These are phyloP conservation scores for Caradrina kadenii DNA, from an alignment of 2,888 invertebrate species.

Conservation along the genomic window DNA sequence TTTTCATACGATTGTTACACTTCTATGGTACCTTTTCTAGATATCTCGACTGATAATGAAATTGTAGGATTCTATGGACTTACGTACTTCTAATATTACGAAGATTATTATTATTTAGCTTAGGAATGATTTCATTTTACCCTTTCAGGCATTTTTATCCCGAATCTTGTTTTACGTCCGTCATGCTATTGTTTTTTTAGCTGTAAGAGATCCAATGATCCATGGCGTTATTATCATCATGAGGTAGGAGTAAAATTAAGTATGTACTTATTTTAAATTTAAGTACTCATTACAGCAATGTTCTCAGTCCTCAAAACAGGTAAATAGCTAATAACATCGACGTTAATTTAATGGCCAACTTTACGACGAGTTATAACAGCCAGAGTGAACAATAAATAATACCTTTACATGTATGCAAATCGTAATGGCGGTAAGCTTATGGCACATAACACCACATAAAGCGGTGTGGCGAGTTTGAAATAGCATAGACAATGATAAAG, in stretches of 20 bases:
- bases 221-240: background rate
- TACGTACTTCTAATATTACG: background rate
- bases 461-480: slow-evolving; percentile 50
- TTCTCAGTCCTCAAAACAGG: slow-evolving; percentile 28
- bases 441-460: slow-evolving; percentile 59
- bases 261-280: slow-evolving; percentile 2
- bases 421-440: slow-evolving; percentile 56
- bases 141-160: background rate
- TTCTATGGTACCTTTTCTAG: slow-evolving; percentile 24
- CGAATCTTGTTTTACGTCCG: background rate
- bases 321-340: slow-evolving; percentile 26
- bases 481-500: slow-evolving; percentile 63
- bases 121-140: no score
- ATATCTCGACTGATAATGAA: slow-evolving; percentile 5
- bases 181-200: no score
- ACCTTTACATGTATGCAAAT: slow-evolving; percentile 58
- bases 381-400: slow-evolving; percentile 52
- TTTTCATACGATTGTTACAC: slow-evolving; percentile 45
- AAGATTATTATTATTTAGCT: background rate
- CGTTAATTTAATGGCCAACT: slow-evolving; percentile 46
- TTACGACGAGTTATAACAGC: slow-evolving; percentile 48
- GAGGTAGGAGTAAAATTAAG: slow-evolving; percentile 2
- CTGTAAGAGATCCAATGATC: background rate
- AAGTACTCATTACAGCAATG: slow-evolving; percentile 10
- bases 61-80: background rate